Evolutionary conservation across 37 sponge, comb jelly and placozoan genomes (phyloP).

Genomic region (Mnemiopsis leidyi): DNA sequence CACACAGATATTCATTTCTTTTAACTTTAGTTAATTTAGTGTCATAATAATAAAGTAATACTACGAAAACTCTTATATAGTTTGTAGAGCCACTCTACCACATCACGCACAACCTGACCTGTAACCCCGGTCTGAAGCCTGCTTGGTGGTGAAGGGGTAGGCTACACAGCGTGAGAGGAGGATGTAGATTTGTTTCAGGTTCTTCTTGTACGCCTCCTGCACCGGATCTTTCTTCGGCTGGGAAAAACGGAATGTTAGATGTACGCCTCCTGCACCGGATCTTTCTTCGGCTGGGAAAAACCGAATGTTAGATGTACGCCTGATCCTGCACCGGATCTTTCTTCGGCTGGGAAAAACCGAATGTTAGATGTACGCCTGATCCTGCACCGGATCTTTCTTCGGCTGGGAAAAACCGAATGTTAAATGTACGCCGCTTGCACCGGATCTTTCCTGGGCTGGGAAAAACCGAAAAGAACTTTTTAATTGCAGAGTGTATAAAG

Average conservation of each 20-base stretch:
- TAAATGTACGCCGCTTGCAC: neutral
- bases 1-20: too few relatives aligned
- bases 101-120: neutral
- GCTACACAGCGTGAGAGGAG: slow-evolving; percentile 14
- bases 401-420: too few relatives aligned
- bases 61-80: too few relatives aligned
- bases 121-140: slow-evolving; percentile 23
- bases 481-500: too few relatives aligned
- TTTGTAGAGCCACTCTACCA: neutral
- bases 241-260: too few relatives aligned
- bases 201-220: slow-evolving; percentile 37
- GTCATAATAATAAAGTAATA: too few relatives aligned
- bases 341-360: neutral
- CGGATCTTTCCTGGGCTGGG: neutral
- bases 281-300: neutral
- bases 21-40: too few relatives aligned
- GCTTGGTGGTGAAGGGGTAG: slow-evolving; percentile 39
- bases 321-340: slow-evolving; percentile 15
- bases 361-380: too few relatives aligned
- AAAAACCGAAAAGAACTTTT: too few relatives aligned
- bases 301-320: too few relatives aligned
- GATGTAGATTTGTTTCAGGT: slow-evolving; percentile 3
- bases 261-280: slow-evolving; percentile 4
- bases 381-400: slow-evolving; percentile 3
- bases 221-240: slow-evolving; percentile 14